Conservation (phyloP, 1,140 invertebrate genomes). For the Kradibia gibbosae region DNA sequence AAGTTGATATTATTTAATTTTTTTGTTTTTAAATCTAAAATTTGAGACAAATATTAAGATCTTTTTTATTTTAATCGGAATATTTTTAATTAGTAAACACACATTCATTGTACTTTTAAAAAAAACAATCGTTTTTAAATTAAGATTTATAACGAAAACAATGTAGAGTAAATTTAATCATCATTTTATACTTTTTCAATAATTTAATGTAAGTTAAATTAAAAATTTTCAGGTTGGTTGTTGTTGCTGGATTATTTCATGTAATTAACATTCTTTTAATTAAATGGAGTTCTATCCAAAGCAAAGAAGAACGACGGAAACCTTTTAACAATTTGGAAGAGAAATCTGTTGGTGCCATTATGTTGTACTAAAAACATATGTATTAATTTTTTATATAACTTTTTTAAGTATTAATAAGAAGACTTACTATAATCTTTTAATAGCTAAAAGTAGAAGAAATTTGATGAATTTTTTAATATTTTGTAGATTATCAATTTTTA, state of each 20-base stretch:
- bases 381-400: background rate
- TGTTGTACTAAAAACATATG: conserved; percentile 79
- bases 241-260: conserved; percentile 80
- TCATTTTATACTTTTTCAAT: no score
- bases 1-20: conserved; percentile 53
- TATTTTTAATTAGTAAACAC: no score
- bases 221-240: conserved; percentile 78
- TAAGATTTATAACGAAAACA: no score
- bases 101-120: background rate
- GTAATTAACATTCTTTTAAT: conserved; percentile 84
- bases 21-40: background rate
- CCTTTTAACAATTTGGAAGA: conserved; percentile 82
- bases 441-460: background rate
- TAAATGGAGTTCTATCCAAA: conserved; percentile 80
- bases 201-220: background rate
- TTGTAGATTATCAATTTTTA: no score
- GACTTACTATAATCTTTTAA: background rate
- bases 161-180: background rate
- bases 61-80: no score
- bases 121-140: background rate
- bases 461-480: background rate
- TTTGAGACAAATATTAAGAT: no score
- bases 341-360: conserved; percentile 87
- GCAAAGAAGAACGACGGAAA: conserved; percentile 75
- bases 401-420: background rate